phyloP scores from a whole-genome alignment of 2,888 invertebrate genomes.

The Nomada ruficornis region DNA sequence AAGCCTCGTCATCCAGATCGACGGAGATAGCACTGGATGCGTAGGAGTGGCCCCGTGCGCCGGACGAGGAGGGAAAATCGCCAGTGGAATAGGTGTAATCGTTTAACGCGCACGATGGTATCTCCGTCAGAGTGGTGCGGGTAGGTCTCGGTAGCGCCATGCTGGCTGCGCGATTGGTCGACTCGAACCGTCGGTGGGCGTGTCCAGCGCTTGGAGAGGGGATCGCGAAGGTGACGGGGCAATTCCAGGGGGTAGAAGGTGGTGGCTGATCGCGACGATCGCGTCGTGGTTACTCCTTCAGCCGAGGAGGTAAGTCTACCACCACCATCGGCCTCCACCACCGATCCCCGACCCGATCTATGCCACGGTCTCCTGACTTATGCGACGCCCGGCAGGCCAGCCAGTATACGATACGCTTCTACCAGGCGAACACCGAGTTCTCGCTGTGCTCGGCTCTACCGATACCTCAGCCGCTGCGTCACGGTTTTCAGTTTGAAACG shows the following conservation, averaged over 20 bases:
- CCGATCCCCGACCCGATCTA: constrained; percentile 64
- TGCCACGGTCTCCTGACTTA: constrained; percentile 72
- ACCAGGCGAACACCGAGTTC: constrained; percentile 74
- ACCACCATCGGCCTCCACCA: constrained; percentile 67
- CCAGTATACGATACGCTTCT: constrained; percentile 80
- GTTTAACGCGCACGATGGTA: constrained; percentile 72
- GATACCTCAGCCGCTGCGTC: constrained; percentile 32
- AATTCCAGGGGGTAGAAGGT: constrained; percentile 56
- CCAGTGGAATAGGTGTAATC: constrained; percentile 74
- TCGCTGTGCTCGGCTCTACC: constrained; percentile 42
- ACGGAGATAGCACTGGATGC: constrained; percentile 6
- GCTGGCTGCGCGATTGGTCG: constrained; percentile 79
- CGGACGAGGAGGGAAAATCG: constrained; percentile 47
- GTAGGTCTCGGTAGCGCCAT: constrained; percentile 76
- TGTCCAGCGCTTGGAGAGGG: constrained; percentile 60
- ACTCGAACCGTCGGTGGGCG: constrained; percentile 69
- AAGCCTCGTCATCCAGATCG: background rate
- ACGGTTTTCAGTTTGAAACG: constrained; percentile 8
- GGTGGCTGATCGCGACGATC: constrained; percentile 66
- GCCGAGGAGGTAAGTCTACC: constrained; percentile 55
- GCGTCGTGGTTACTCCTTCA: constrained; percentile 65
- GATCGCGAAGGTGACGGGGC: constrained; percentile 33
- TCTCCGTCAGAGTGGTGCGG: constrained; percentile 51
- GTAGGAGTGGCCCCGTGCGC: constrained; percentile 39
- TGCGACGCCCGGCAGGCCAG: constrained; percentile 72